Base-by-base conservation (phyloP, 2,888 invertebrate species). In the Athrips mouffetella region DNA sequence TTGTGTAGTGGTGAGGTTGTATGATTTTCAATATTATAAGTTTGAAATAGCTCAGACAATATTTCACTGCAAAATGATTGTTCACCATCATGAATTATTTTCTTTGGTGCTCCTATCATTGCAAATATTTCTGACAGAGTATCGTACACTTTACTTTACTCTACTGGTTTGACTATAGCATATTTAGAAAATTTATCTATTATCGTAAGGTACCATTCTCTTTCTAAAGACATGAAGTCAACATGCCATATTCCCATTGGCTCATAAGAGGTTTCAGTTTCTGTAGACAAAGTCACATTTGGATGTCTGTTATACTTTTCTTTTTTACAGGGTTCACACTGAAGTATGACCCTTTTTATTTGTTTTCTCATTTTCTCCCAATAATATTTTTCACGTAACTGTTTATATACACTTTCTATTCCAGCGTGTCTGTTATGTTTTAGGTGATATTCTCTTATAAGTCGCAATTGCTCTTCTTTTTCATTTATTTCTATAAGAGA, bases 141-240 rank as follows among this genome's bases (percentile, higher is more conserved):
- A n/a, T 55, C 52, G 41, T 51, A 55, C 1, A 55, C 55, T 51
- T 29, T 52, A 37, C 39, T 53, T 45, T 55, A 55, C 20, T 55
- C 54, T 13, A 31, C 39, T 18, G 53, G 46, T 46, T 53, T 54
- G 15, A 53, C 11, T 16, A 53, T 49, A 0, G 48, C 47, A 30
- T 54, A 58, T 50, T 58, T 54, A 4, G 54, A 58, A 41, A 58
- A 54, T 50, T 53, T 58, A 47, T 55, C 58, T 30, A 55, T 55
- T 7, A 55, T 51, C 0, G 54, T 54, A 31, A 56, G 23, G 41
- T 54, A 56, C 56, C 56, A 56, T 35, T 56, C 50, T 47, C 46
- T 33, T 50, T 56, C 52, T 49, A 56, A 30, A 2, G 49, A 56
- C 48, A 50, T 49, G 23, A 53, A 53, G 31, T 25, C 25, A 6